These are phyloP conservation scores for Drosophila mojavensis DNA, from an alignment of 1,140 invertebrate genomes.

Conservation along the genomic window DNA sequence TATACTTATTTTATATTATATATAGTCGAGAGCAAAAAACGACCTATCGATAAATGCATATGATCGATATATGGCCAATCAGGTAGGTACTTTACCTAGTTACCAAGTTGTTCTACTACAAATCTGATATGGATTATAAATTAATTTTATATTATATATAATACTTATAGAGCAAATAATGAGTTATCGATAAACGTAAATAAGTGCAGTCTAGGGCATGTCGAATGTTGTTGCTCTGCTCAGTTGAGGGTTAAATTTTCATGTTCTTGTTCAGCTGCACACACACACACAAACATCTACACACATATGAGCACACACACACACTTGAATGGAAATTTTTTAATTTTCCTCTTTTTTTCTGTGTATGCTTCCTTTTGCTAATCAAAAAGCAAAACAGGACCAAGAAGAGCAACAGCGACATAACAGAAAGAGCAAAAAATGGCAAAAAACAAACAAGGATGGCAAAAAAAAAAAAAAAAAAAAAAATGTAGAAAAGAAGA, in stretches of 20 bases:
- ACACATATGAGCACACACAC: slow-evolving; percentile 28
- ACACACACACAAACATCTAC: slow-evolving; percentile 37
- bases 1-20: no score
- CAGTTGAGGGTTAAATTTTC: slow-evolving; percentile 14
- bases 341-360: slow-evolving; percentile 58
- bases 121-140: no score
- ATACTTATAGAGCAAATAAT: no score
- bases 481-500: slow-evolving; percentile 17
- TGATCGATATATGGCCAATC: no score
- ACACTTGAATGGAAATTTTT: slow-evolving; percentile 44
- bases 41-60: no score
- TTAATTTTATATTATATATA: no score
- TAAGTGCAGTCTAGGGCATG: slow-evolving; percentile 12
- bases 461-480: no score
- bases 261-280: slow-evolving; percentile 32
- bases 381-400: slow-evolving; percentile 76
- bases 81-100: no score
- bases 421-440: not conserved
- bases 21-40: no score
- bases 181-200: no score
- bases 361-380: slow-evolving; percentile 53
- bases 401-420: slow-evolving; percentile 20
- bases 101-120: no score
- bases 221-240: not conserved
- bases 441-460: not conserved